phyloP scores from a whole-genome alignment of 2,797 vertebrate species.

The Hippopotamyrus pictus region DNA sequence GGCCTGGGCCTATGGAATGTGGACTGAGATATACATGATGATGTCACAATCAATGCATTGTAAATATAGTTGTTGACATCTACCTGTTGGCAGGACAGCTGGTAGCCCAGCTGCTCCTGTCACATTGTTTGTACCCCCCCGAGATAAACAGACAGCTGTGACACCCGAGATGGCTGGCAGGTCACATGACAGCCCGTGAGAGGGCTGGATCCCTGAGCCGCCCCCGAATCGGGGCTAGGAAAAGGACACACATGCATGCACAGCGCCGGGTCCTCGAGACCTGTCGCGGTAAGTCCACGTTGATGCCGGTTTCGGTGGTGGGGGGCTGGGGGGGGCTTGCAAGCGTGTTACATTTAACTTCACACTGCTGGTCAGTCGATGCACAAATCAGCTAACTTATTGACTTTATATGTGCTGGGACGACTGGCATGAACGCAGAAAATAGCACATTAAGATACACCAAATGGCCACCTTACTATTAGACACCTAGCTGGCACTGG shows the following conservation, averaged over 20 bases:
- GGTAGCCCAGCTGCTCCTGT: conserved; percentile 24
- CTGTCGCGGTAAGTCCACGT: neutral
- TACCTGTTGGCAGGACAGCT: conserved; percentile 16
- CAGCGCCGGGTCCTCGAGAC: neutral
- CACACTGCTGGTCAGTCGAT: neutral
- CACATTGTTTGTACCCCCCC: conserved; percentile 15
- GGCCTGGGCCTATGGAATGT: neutral
- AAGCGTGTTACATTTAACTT: neutral
- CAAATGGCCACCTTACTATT: neutral
- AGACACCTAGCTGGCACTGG: neutral
- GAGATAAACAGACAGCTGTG: conserved; percentile 39
- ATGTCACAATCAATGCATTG: neutral
- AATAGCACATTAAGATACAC: neutral
- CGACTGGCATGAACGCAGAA: neutral
- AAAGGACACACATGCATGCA: neutral
- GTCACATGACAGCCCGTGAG: conserved; percentile 9
- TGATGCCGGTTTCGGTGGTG: neutral
- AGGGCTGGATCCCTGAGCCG: neutral
- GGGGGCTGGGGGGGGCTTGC: neutral
- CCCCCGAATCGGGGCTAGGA: neutral
- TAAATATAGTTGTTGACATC: neutral
- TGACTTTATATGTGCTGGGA: neutral
- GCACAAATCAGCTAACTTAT: neutral
- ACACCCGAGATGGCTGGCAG: conserved; percentile 31
- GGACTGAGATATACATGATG: neutral